Evolutionary conservation across 2,797 vertebrate species (phyloP).

Genomic region (Microhierax caerulescens): DNA sequence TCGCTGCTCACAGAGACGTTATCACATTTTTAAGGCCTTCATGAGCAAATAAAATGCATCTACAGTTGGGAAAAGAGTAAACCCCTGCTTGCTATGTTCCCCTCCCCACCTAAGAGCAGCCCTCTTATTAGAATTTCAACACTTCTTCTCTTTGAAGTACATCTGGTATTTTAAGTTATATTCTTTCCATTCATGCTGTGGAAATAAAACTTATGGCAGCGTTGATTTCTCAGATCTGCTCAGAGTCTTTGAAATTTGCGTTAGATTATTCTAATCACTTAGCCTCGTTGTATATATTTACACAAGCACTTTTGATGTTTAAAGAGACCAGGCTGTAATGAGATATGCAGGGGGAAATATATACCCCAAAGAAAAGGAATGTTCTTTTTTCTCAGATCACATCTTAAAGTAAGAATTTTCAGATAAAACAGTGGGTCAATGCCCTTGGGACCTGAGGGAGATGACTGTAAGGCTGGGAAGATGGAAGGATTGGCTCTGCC

Average conservation of each 20-base stretch:
- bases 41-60: conserved; percentile 17
- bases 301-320: conserved; percentile 45
- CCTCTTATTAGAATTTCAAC: conserved; percentile 23
- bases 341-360: neutral
- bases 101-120: neutral
- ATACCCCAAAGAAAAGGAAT: conserved; percentile 5
- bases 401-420: neutral
- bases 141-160: conserved; percentile 45
- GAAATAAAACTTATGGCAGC: conserved; percentile 1
- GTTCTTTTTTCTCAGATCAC: neutral
- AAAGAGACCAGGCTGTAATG: neutral
- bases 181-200: conserved; percentile 31
- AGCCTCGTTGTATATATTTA: conserved; percentile 53
- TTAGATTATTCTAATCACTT: conserved; percentile 59
- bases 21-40: conserved; percentile 22
- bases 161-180: conserved; percentile 12
- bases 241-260: conserved; percentile 49
- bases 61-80: neutral
- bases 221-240: conserved; percentile 56
- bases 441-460: neutral
- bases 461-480: neutral
- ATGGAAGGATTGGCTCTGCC: neutral
- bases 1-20: neutral
- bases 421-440: neutral
- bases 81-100: neutral